phyloP scores from a whole-genome alignment of 2,797 vertebrate genomes.

The Ispidina lecontei region DNA sequence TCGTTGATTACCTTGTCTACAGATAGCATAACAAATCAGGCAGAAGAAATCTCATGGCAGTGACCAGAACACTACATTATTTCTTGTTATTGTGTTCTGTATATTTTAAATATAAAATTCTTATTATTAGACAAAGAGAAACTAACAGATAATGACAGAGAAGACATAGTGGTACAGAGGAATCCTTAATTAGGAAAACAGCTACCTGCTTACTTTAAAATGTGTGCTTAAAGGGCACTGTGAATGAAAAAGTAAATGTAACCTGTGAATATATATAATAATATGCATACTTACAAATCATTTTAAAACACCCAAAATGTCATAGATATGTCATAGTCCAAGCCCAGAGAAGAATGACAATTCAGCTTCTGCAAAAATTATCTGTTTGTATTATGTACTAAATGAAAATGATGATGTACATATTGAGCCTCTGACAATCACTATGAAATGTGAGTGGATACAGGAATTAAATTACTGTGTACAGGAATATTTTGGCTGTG shows the following conservation, averaged over 20 bases:
- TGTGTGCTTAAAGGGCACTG: background rate
- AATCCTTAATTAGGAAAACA: background rate
- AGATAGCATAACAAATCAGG: background rate
- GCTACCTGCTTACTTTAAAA: background rate
- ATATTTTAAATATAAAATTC: background rate
- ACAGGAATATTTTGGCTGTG: background rate
- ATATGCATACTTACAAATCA: background rate
- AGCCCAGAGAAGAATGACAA: slow-evolving; percentile 35
- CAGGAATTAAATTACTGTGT: background rate
- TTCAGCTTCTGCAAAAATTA: slow-evolving; percentile 37
- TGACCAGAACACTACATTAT: background rate
- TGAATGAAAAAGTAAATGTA: background rate
- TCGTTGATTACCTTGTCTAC: background rate
- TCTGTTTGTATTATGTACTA: background rate
- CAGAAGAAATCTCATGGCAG: background rate
- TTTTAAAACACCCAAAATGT: slow-evolving; percentile 7
- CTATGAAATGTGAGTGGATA: background rate
- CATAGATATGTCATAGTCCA: background rate
- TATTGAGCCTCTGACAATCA: background rate
- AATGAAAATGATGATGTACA: background rate
- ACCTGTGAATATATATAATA: background rate
- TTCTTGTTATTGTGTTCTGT: background rate
- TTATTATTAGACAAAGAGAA: background rate
- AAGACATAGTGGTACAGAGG: background rate
- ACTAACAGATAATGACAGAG: background rate